Base-by-base conservation (phyloP, 2,113 vertebrate genomes). In the Xenopus borealis region DNA sequence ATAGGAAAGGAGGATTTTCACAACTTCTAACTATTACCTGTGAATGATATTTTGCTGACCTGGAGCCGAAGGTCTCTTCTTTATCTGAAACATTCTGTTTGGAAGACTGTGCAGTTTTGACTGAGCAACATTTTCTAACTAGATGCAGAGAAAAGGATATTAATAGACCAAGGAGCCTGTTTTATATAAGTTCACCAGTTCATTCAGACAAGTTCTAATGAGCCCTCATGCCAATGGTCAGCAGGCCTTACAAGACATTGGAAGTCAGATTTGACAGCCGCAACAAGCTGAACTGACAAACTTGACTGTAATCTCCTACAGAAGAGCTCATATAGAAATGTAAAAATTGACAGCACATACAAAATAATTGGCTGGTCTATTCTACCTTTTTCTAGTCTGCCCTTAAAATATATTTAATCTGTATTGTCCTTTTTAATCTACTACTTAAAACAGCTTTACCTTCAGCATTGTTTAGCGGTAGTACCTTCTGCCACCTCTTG, bases 111-210 rank as follows among this genome's bases (percentile, higher is more conserved):
- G 63, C 64, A 47, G 53, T 33, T 40, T 44, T 75, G 47, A 50
- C 47, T 13, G 47, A 50, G 33, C 33, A 40, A 40, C 33, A 9
- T 40, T 40, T 6, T 50, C 47, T 6, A 40, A 40, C 8, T 12
- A 50, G 47, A 4, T 50, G 47, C 14, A 16, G 47, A 1, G 14
- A 50, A 9, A 40, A 13, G 47, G 53, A 55, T 55, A 55, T 55
- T n/a, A 16, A 16, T n/a, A 55, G 7, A 55, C 1, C 17, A n/a
- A n/a, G 53, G 2, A 55, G 12, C 17, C 44, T 62, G 23, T 53
- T 75, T 75, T 53, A 75, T 61, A 33, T 75, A 68, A 53, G 57
- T 55, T 75, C 66, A 75, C 53, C 65, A 61, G 66, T 53, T 55
- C 23, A 50, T 59, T 69, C 10, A 53, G 55, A 75, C 30, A 53